These are phyloP conservation scores for Lutjanus erythropterus DNA, from an alignment of 2,113 vertebrate species.

Conservation along the genomic window DNA sequence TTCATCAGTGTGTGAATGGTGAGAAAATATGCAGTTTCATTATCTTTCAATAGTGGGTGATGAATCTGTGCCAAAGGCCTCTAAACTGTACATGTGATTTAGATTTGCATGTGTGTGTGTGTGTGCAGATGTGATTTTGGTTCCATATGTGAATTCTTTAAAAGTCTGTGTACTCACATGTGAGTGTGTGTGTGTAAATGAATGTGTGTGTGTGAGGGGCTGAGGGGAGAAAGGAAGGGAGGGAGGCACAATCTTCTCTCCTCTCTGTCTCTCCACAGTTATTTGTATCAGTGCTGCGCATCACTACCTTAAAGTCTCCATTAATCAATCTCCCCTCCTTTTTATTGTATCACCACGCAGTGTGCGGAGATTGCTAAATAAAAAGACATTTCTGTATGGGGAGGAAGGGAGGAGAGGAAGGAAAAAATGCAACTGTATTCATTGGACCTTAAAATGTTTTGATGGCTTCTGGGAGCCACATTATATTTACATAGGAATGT, in stretches of 20 bases:
- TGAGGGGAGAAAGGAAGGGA: slow-evolving; percentile 39
- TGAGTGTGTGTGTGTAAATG: slow-evolving; percentile 7
- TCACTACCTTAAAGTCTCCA: slow-evolving; percentile 89
- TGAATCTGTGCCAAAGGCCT: slow-evolving; percentile 84
- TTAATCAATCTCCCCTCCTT: slow-evolving; percentile 85
- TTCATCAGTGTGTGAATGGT: slow-evolving; percentile 84
- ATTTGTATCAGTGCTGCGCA: slow-evolving; percentile 85
- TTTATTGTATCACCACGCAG: slow-evolving; percentile 87
- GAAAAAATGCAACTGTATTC: slow-evolving; percentile 92
- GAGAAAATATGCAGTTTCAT: slow-evolving; percentile 84
- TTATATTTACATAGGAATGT: slow-evolving; percentile 96
- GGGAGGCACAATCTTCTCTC: slow-evolving; percentile 67
- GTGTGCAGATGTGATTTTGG: slow-evolving; percentile 39
- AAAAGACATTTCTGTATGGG: slow-evolving; percentile 94
- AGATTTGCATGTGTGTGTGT: slow-evolving; percentile 42
- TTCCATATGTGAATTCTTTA: slow-evolving; percentile 49
- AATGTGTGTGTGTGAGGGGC: slow-evolving; percentile 3
- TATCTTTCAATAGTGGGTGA: slow-evolving; percentile 82
- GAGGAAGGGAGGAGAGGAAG: slow-evolving; percentile 60
- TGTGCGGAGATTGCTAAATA: slow-evolving; percentile 89
- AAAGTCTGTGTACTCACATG: slow-evolving; percentile 6
- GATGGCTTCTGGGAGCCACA: slow-evolving; percentile 92
- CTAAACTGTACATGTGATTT: slow-evolving; percentile 75
- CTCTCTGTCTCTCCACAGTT: slow-evolving; percentile 74
- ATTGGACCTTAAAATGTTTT: slow-evolving; percentile 98